These are phyloP conservation scores for Castor canadensis DNA, from an alignment of 2,113 vertebrate genomes.

Conservation along the genomic window DNA sequence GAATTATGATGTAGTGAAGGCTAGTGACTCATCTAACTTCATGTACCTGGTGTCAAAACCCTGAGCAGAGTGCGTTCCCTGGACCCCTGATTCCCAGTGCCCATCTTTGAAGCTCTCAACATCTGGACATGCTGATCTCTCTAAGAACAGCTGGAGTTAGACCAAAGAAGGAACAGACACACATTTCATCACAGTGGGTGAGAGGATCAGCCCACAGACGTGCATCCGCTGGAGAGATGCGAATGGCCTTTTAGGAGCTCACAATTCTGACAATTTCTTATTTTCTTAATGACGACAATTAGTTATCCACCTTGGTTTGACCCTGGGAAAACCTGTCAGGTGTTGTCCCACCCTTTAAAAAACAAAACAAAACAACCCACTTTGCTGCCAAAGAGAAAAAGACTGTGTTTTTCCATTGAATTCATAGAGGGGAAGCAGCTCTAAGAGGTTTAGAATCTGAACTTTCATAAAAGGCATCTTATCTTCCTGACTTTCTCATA, in stretches of 20 bases:
- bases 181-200: neutral
- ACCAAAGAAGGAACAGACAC: neutral
- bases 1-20: neutral
- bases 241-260: conserved; percentile 39
- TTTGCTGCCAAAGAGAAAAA: conserved; percentile 45
- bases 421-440: neutral
- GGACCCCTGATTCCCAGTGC: neutral
- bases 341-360: neutral
- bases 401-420: neutral
- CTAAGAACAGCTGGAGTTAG: neutral
- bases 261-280: conserved; percentile 43
- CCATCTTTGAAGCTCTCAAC: neutral
- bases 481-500: conserved; percentile 57
- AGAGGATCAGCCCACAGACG: neutral
- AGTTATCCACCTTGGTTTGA: conserved; percentile 44
- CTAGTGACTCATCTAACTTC: neutral
- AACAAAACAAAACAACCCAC: neutral
- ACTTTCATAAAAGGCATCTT: conserved; percentile 62
- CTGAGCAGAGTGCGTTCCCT: neutral
- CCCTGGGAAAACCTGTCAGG: conserved; percentile 41
- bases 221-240: neutral
- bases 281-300: conserved; percentile 60
- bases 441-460: conserved; percentile 55
- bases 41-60: neutral
- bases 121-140: neutral